Evolutionary conservation across 1,140 invertebrate species (phyloP), one percentile per base, ranked within the genome.

Genomic region (Brachionus calyciflorus): DNA sequence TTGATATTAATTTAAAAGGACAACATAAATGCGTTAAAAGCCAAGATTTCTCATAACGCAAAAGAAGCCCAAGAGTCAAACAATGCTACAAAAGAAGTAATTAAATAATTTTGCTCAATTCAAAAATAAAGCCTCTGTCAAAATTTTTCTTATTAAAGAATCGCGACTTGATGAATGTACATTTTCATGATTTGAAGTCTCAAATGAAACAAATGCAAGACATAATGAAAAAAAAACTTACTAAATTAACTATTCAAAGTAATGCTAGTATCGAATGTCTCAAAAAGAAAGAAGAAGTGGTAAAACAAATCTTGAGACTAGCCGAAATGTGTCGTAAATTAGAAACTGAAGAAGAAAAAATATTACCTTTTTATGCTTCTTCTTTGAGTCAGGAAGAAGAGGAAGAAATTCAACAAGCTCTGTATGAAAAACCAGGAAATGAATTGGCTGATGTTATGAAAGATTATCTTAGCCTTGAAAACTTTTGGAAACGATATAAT

Each of bases 291-390:
- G 80, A 79, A 75, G 80, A 81, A 33, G 83, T 82, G 79, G 82
- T 83, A 51, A 63, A 48, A 24, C 33, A 46, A 30, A 51, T 85
- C 28, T 69, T 86, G 60, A 81, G 81, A 63, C 49, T 85, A 14
- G 80, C 82, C 28, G 85, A 86, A 77, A 83, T 84, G 81, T 84
- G 84, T 78, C 79, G 84, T 12, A 85, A 84, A 77, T 60, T 84
- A 65, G 85, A 86, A 70, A 86, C 84, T 21, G 85, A 86, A 75
- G 83, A 85, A 53, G 85, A 86, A 80, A 86, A 86, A 79, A 83
- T 86, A 17, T 77, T 86, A 14, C 85, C 85, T n/a, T 86, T 86
- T 70, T 85, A 84, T 79, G 81, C 82, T 19, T 80, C 81, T 14
- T 83, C 85, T 4, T 78, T 86, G 6, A 85, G 83, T 5, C 77